A percentile compares a stretch with the other conserved stretches of the same genome.
phyloP scores from a whole-genome alignment of 2,888 invertebrate genomes.

The Incurvaria masculella region DNA sequence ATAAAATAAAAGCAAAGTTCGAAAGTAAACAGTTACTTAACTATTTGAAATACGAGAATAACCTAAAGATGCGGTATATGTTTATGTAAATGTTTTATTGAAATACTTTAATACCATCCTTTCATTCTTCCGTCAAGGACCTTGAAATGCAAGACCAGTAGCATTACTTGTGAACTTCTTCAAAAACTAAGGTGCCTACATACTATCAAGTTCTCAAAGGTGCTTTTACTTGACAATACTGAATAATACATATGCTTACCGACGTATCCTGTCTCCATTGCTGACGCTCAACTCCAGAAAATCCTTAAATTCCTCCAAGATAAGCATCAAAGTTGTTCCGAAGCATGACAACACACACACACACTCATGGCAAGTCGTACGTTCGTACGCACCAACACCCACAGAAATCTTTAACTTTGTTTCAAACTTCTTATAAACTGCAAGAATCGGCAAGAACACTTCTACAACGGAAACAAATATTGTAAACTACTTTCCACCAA shows the following conservation, averaged over 20 bases:
- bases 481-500: background rate
- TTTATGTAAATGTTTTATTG: slow-evolving; percentile 1
- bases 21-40: no score
- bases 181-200: slow-evolving; percentile 2
- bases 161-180: slow-evolving; percentile 1
- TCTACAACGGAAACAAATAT: background rate
- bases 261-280: slow-evolving; percentile 39
- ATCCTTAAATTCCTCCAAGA: slow-evolving; percentile 22
- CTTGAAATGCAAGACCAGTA: slow-evolving; percentile 3
- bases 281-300: slow-evolving; percentile 14
- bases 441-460: background rate
- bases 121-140: background rate
- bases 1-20: no score
- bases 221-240: background rate
- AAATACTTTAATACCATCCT: slow-evolving; percentile 2
- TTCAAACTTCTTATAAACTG: slow-evolving; percentile 20
- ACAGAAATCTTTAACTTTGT: slow-evolving; percentile 29
- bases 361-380: slow-evolving; percentile 15
- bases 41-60: no score
- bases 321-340: slow-evolving; percentile 30
- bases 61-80: background rate
- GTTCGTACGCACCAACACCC: slow-evolving; percentile 26
- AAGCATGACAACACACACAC: slow-evolving; percentile 43
- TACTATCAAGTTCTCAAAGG: no score
- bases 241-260: slow-evolving; percentile 29